These are phyloP conservation scores for Trichopoda pennipes DNA, from an alignment of 2,888 invertebrate genomes.

Conservation along the genomic window DNA sequence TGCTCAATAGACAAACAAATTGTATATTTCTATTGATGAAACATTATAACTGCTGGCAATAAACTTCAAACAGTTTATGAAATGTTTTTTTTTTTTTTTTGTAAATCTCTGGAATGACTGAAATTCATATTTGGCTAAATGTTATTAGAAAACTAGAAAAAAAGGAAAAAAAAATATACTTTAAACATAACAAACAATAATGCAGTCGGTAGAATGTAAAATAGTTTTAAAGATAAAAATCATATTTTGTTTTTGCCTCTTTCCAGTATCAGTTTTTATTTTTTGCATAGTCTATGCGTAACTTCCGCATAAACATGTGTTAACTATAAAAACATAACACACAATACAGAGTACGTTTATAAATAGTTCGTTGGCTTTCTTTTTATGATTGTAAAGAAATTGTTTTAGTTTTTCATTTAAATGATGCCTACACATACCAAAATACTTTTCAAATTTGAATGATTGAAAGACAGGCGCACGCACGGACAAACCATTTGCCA, in stretches of 20 bases:
- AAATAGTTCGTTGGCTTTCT: conserved; percentile 49
- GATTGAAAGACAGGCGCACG: conserved; percentile 38
- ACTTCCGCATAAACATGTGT: conserved; percentile 69
- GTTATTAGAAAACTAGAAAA: not conserved
- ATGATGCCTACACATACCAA: not conserved
- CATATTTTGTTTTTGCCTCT: not conserved
- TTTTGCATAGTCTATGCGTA: conserved; percentile 46
- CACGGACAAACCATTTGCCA: conserved; percentile 42
- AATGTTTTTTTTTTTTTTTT: not conserved
- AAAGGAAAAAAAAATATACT: not conserved
- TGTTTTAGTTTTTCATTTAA: not conserved
- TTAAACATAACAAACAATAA: not conserved
- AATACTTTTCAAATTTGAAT: conserved; percentile 16
- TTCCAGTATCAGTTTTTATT: no score
- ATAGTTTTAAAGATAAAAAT: conserved; percentile 31
- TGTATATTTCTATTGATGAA: no score
- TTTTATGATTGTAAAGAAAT: not conserved
- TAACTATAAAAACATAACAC: conserved; percentile 68
- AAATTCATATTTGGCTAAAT: not conserved
- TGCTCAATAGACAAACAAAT: no score
- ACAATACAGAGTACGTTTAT: conserved; percentile 53
- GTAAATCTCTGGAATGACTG: not conserved
- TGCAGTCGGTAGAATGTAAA: not conserved
- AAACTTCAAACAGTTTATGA: no score
- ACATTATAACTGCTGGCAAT: no score